phyloP scores from a whole-genome alignment of 2,797 vertebrate species.

The Melanogrammus aeglefinus region DNA sequence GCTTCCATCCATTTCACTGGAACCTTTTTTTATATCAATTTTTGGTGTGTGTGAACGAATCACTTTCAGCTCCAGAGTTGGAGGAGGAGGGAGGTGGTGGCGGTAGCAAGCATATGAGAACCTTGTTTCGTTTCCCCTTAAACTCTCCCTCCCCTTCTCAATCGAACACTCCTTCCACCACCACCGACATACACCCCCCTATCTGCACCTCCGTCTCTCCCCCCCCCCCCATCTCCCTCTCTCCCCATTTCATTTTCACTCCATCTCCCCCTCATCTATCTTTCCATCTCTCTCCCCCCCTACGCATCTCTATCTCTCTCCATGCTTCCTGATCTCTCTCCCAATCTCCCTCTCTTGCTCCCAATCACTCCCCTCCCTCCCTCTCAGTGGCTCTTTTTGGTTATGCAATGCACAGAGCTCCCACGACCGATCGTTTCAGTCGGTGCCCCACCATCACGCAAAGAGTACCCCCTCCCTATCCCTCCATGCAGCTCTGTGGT shows the following conservation, averaged over 20 bases:
- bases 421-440: conserved; percentile 51
- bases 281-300: no score
- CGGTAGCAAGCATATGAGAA: conserved; percentile 45
- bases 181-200: neutral
- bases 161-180: conserved; percentile 1
- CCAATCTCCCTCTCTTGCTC: neutral
- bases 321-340: neutral
- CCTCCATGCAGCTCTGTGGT: conserved; percentile 21
- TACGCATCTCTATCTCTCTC: neutral
- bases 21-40: neutral
- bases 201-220: neutral
- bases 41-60: conserved; percentile 1
- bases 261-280: conserved; percentile 23
- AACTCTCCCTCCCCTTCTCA: conserved; percentile 4
- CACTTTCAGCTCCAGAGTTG: conserved; percentile 36
- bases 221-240: neutral
- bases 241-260: neutral
- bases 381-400: conserved; percentile 64
- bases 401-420: conserved; percentile 77
- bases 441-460: conserved; percentile 44
- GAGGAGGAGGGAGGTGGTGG: conserved; percentile 53
- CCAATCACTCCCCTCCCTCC: conserved; percentile 14
- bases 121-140: conserved; percentile 43
- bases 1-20: neutral
- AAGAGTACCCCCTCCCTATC: neutral